phyloP scores from a whole-genome alignment of 2,797 vertebrate species.

The Echeneis naucrates region DNA sequence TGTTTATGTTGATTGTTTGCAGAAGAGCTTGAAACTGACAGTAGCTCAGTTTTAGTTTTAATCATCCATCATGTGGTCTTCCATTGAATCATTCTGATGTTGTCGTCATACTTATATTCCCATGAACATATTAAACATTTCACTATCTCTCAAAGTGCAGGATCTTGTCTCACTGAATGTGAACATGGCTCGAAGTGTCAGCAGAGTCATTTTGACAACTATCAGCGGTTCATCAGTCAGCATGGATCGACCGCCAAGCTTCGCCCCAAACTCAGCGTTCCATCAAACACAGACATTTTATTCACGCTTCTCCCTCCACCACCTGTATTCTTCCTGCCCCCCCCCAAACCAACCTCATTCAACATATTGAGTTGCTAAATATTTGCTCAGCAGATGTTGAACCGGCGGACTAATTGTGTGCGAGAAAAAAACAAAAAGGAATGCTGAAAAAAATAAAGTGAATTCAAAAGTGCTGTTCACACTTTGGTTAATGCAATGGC shows the following conservation, averaged over 20 bases:
- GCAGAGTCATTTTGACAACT: background rate
- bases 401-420: conserved; percentile 29
- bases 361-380: conserved; percentile 34
- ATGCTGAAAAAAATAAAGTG: background rate
- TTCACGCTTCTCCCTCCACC: conserved; percentile 32
- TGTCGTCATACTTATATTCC: too few species aligned
- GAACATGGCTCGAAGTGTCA: too few species aligned
- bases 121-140: too few species aligned
- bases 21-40: too few species aligned
- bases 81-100: too few species aligned
- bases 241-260: conserved; percentile 24
- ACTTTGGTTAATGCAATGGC: too few species aligned
- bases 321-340: conserved; percentile 38
- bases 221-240: conserved; percentile 30
- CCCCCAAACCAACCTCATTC: conserved; percentile 15
- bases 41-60: too few species aligned
- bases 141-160: too few species aligned
- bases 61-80: too few species aligned
- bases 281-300: conserved; percentile 38
- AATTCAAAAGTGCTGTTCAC: conserved; percentile 5
- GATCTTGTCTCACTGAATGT: too few species aligned
- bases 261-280: conserved; percentile 17
- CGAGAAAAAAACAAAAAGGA: conserved; percentile 8
- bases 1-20: too few species aligned
- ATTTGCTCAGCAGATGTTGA: conserved; percentile 57